Percentiles rank a stretch among this genome's conserved stretches.
These are phyloP conservation scores for Hemicentrotus pulcherrimus DNA, from an alignment of 35 echinoderm and acorn worm genomes.

Conservation along the genomic window DNA sequence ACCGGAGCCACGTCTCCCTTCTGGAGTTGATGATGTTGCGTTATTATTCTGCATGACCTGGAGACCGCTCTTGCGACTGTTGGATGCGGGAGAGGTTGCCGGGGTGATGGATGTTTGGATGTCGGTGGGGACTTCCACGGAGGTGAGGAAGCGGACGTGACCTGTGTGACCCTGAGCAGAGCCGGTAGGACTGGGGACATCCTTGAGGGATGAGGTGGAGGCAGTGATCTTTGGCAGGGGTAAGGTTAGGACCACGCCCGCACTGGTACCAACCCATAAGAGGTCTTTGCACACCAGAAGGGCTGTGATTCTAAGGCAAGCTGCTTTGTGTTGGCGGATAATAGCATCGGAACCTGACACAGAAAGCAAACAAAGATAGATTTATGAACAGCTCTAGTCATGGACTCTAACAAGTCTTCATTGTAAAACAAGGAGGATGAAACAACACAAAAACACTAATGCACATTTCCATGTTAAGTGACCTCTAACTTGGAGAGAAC, in stretches of 20 bases:
- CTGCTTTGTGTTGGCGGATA: constrained; percentile 97
- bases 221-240: constrained; percentile 91
- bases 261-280: constrained; percentile 97
- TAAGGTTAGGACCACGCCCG: constrained; percentile 92
- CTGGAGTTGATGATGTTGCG: constrained; percentile 40
- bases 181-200: constrained; percentile 74
- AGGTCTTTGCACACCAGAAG: constrained; percentile 93
- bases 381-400: too few relatives aligned
- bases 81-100: constrained; percentile 29
- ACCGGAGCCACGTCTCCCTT: constrained; percentile 58
- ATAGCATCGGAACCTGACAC: constrained; percentile 94
- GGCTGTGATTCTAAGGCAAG: constrained; percentile 93
- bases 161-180: constrained; percentile 96
- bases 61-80: constrained; percentile 30
- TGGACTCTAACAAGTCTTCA: too few relatives aligned
- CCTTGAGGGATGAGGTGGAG: constrained; percentile 63
- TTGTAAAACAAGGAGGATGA: too few relatives aligned
- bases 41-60: constrained; percentile 54
- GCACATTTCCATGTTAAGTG: too few relatives aligned
- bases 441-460: too few relatives aligned
- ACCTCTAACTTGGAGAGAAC: too few relatives aligned
- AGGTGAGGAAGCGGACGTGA: constrained; percentile 89
- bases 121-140: constrained; percentile 78
- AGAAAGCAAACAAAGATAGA: background rate
- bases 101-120: background rate